Evolutionary conservation across 2,797 vertebrate genomes (phyloP).

Genomic region (Malacoctenus gilli): DNA sequence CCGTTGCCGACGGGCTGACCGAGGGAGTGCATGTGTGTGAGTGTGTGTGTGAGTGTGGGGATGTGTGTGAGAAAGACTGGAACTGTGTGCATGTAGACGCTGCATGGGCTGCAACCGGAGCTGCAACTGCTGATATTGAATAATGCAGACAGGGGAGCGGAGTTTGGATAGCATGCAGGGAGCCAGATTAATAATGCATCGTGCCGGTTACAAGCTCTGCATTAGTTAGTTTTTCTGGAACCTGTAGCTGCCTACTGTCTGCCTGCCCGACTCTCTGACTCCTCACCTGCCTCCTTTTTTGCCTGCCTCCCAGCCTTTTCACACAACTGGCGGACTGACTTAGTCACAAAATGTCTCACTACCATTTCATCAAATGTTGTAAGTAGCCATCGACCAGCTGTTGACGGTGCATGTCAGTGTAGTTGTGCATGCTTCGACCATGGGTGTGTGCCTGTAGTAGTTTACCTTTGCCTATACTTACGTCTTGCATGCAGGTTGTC

Average conservation of each 20-base stretch:
- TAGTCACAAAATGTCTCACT: constrained; percentile 92
- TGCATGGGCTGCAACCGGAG: constrained; percentile 70
- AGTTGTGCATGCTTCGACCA: constrained; percentile 10
- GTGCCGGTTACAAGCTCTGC: constrained; percentile 70
- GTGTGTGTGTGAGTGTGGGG: constrained; percentile 25
- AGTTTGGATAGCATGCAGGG: constrained; percentile 67
- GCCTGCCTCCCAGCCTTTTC: constrained; percentile 39
- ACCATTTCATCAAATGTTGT: constrained; percentile 98
- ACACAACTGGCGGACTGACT: constrained; percentile 44
- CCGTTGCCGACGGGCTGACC: constrained; percentile 46
- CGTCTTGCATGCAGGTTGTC: constrained; percentile 25
- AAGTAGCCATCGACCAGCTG: constrained; percentile 81
- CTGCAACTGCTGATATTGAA: constrained; percentile 68
- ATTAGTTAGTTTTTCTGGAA: constrained; percentile 77
- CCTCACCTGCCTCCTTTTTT: constrained; percentile 35
- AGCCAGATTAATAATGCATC: constrained; percentile 85
- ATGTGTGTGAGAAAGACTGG: constrained; percentile 3
- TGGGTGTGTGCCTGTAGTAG: constrained; percentile 32
- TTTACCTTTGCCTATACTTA: constrained; percentile 35
- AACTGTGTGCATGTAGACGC: constrained; percentile 51
- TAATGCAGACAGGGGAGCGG: constrained; percentile 80
- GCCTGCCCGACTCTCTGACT: constrained; percentile 52
- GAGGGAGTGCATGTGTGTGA: constrained; percentile 45
- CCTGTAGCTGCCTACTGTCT: constrained; percentile 73
- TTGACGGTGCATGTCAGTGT: constrained; percentile 35